Base-by-base conservation (phyloP, 2,797 vertebrate species). In the Falco berigora region DNA sequence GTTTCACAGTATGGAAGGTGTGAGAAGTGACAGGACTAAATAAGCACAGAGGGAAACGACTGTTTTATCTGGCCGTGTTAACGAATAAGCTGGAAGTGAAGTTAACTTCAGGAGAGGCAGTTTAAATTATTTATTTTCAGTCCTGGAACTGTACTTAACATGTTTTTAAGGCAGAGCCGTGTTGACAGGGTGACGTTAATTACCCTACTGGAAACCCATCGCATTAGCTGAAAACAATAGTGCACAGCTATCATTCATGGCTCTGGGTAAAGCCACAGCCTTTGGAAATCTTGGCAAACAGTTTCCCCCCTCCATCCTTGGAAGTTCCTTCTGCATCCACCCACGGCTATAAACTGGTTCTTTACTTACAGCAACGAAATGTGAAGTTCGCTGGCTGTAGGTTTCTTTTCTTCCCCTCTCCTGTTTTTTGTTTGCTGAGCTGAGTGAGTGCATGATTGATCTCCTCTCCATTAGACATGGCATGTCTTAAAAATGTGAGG, bases 71-170 rank as follows among this genome's bases (percentile, higher is more conserved):
- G 94, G 59, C 78, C 55, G 2, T 64, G 88, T 50, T 87, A 95
- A 78, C 5, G 5, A 93, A 95, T 75, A 25, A 90, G n/a, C 85
- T 62, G 66, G 63, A 78, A 88, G 82, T 72, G 85, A 95, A 97
- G 86, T 90, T 95, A 95, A 93, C 88, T 89, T 86, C 86, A 62
- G 67, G 81, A 46, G 71, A 95, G 91, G 76, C 61, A 24, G 50
- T 74, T 94, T 92, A 91, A 95, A 95, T 96, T 96, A 96, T 97
- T 96, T 93, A 75, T 96, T 96, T 93, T 92, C 89, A 63, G 4
- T 58, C 68, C 88, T 95, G 86, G 53, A 90, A 86, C 69, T 55
- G 61, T 91, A 52, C 81, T 91, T 94, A 94, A 82, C 12, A 2
- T 18, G 56, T 92, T 95, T 77, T 93, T 95, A 86, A 85, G 73